Base-by-base conservation (phyloP, 2,888 invertebrate genomes). In the Eupithecia insigniata region DNA sequence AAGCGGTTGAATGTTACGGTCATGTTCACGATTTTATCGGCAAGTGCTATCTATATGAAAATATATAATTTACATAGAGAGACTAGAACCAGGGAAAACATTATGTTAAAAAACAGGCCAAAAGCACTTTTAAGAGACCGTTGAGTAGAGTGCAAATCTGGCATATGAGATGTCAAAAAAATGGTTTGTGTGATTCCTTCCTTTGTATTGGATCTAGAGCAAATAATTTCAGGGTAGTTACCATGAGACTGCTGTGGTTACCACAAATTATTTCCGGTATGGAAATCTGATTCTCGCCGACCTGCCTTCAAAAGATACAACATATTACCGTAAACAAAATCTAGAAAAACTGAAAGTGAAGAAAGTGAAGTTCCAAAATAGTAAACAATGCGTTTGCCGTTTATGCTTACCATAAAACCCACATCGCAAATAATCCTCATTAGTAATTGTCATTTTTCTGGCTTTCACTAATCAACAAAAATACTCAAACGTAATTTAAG, bases 1-100 rank as follows among this genome's bases (percentile, higher is more conserved):
- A 85, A 83, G 81, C 82, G 78, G 83, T 85, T 84, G 80, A 88
- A 87, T 88, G 88, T 87, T 89, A 89, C 87, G 88, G 90, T 87
- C 86, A 89, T 84, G 84, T 80, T 73, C 81, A 72, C 83, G 70
- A 70, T 76, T 71, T 74, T 70, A 64, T 72, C 70, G 76, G 74
- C 69, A 77, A 64, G 70, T 72, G 68, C 69, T 67, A 39, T 65
- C 18, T 43, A 58, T 66, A 70, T 58, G 74, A 73, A 72, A 75
- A 26, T 55, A 1, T 4, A 3, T 51, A 51, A 26, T 26, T 51
- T 26, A 55, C 0, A 55, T 26, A 18, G 22, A 26, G 12, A 55
- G 0, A n/a, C 51, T 4, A 22, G 51, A 51, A 51, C 14, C 30
- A 46, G 71, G 75, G 72, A 79, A 76, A 26, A 69, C 69, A 26